Conservation (phyloP, 2,888 invertebrate genomes). For the Acrobasis consociella region DNA sequence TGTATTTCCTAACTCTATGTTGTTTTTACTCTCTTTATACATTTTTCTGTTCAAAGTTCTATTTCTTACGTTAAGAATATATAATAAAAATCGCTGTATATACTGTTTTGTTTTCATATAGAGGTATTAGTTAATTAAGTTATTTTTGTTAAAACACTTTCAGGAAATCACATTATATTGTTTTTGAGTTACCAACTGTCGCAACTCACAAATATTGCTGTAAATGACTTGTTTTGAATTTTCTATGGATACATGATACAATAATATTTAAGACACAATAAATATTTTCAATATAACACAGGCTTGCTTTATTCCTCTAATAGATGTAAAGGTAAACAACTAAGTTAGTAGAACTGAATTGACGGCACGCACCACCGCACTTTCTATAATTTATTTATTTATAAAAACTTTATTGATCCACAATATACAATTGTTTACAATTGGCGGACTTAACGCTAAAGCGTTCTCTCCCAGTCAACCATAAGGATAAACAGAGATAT, state of each 20-base stretch:
- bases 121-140: constrained; percentile 46
- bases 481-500: no score
- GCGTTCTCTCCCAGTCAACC: no score
- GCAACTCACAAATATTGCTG: constrained; percentile 8
- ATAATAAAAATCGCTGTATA: constrained; percentile 42
- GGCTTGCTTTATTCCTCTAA: constrained; percentile 28
- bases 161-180: constrained; percentile 10
- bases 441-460: no score
- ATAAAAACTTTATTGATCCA: no score
- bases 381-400: no score
- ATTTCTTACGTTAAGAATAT: constrained; percentile 36
- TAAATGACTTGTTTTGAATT: not conserved
- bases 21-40: constrained; percentile 28
- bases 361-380: no score
- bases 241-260: constrained; percentile 5
- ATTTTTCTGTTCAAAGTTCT: constrained; percentile 33
- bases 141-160: constrained; percentile 39
- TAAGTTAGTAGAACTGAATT: no score
- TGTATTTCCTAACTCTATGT: constrained; percentile 20
- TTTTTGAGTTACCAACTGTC: constrained; percentile 27
- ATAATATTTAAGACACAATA: constrained; percentile 17
- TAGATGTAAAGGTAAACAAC: not conserved
- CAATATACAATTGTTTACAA: no score
- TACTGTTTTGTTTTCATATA: constrained; percentile 37
- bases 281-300: constrained; percentile 12